These are phyloP conservation scores for Steatornis caripensis DNA, from an alignment of 2,113 vertebrate genomes.

Conservation along the genomic window DNA sequence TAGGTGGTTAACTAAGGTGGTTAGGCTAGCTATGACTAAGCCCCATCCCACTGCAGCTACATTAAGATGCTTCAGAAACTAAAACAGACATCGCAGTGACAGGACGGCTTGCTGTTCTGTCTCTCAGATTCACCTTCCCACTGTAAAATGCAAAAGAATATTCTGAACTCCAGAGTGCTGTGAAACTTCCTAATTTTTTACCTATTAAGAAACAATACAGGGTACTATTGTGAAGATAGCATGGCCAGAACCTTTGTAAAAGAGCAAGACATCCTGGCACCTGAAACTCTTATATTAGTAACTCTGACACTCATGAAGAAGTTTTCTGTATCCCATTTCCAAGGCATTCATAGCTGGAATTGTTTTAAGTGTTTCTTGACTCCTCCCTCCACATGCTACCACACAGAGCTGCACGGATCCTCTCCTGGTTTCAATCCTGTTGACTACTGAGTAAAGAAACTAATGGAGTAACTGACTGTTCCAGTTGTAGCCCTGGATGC, in stretches of 20 bases:
- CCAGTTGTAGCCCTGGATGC: not conserved
- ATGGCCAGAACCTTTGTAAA: not conserved
- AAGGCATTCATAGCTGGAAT: not conserved
- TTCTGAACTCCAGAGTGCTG: not conserved
- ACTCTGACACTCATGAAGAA: not conserved
- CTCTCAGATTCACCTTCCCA: not conserved
- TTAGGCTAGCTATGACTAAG: not conserved
- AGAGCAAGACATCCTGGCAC: not conserved
- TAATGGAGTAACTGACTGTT: not conserved
- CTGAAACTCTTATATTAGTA: not conserved
- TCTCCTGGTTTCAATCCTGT: not conserved
- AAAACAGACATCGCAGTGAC: not conserved
- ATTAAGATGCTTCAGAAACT: not conserved
- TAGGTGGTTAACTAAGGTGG: fast-evolving
- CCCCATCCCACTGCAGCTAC: not conserved
- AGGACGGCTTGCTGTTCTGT: not conserved
- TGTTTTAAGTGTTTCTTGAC: not conserved
- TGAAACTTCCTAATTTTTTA: not conserved
- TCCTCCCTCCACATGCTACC: not conserved
- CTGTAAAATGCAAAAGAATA: not conserved
- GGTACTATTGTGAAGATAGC: not conserved
- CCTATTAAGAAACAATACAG: not conserved
- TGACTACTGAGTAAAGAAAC: not conserved
- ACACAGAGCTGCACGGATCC: not conserved
- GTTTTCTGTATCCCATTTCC: fast-evolving